These are phyloP conservation scores for Notolabrus celidotus DNA, from an alignment of 2,797 vertebrate genomes.

Conservation along the genomic window DNA sequence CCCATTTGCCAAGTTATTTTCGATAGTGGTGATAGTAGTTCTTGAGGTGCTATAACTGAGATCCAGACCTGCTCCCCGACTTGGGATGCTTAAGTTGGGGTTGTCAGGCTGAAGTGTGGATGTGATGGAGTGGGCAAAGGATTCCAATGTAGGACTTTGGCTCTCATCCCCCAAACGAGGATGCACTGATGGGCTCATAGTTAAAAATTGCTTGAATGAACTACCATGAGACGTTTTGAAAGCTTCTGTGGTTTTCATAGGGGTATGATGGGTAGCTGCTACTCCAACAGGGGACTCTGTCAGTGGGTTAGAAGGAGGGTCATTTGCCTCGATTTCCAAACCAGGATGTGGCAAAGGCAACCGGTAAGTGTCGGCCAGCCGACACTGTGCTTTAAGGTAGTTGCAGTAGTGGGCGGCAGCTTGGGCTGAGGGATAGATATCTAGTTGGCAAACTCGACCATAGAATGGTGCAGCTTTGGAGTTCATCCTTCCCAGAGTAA, in stretches of 20 bases:
- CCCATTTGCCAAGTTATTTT: conserved; percentile 41
- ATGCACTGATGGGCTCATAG: conserved; percentile 53
- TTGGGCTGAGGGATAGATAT: conserved; percentile 92
- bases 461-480: conserved; percentile 89
- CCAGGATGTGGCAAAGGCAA: conserved; percentile 65
- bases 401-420: conserved; percentile 92
- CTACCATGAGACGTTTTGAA: conserved; percentile 39
- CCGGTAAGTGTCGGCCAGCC: conserved; percentile 89
- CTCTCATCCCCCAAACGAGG: conserved; percentile 52
- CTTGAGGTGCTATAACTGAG: conserved; percentile 53
- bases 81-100: conserved; percentile 39
- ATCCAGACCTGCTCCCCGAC: conserved; percentile 29
- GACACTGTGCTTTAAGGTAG: conserved; percentile 93
- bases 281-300: conserved; percentile 53
- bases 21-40: conserved; percentile 41
- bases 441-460: conserved; percentile 94
- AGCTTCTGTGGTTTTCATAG: conserved; percentile 34
- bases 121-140: conserved; percentile 19
- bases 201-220: conserved; percentile 47
- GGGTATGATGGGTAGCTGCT: conserved; percentile 41
- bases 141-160: conserved; percentile 53
- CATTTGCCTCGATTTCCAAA: conserved; percentile 50
- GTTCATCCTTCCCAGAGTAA: conserved; percentile 94
- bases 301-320: conserved; percentile 47
- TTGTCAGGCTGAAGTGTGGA: conserved; percentile 33